These are phyloP conservation scores for Odontamblyopus lacepedii DNA, from an alignment of 2,797 vertebrate species.

Conservation along the genomic window DNA sequence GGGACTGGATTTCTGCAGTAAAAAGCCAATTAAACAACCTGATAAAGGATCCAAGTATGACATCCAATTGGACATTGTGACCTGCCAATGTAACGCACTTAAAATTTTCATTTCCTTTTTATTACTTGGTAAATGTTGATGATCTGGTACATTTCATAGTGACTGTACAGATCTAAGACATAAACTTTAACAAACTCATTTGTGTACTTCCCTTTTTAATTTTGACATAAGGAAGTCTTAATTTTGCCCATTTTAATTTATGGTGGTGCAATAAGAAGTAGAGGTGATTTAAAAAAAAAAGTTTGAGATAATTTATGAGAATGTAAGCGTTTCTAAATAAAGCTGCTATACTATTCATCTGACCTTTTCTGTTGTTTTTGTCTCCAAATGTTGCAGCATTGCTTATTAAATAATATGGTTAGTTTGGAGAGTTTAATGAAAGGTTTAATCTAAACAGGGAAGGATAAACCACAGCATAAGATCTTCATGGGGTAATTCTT, in stretches of 20 bases:
- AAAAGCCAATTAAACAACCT: not conserved
- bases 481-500: not conserved
- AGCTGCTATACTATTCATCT: constrained; percentile 71
- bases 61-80: not conserved
- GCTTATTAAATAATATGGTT: not conserved
- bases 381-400: not conserved
- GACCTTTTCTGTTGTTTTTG: constrained; percentile 44
- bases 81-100: not conserved
- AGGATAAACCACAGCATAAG: not conserved
- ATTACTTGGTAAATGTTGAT: not conserved
- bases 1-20: not conserved
- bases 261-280: constrained; percentile 71
- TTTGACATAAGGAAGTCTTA: constrained; percentile 7
- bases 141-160: not conserved
- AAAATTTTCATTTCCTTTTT: not conserved
- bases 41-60: constrained; percentile 39
- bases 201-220: not conserved
- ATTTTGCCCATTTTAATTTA: constrained; percentile 55
- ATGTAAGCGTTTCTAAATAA: constrained; percentile 83
- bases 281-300: constrained; percentile 55
- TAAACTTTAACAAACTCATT: too few species aligned
- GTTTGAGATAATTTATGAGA: constrained; percentile 77
- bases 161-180: not conserved
- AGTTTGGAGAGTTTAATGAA: not conserved
- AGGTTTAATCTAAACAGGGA: not conserved